phyloP scores from a whole-genome alignment of 1,140 invertebrate genomes.

The Drosophila azteca region DNA sequence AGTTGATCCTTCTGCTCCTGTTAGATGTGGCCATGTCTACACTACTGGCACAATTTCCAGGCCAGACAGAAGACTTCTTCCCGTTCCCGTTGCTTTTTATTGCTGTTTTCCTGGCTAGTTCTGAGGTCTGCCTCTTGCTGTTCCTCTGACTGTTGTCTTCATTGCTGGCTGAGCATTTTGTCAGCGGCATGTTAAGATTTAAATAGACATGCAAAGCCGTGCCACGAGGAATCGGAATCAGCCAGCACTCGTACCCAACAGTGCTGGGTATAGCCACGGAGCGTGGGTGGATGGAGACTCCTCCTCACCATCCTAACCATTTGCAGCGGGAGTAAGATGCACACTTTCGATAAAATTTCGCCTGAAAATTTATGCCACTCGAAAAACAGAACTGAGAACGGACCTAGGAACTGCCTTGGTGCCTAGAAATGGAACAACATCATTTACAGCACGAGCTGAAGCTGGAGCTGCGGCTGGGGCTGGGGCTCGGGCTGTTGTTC shows the following conservation, averaged over 20 bases:
- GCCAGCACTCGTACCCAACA: background rate
- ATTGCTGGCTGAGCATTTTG: constrained; percentile 75
- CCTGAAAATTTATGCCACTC: constrained; percentile 64
- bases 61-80: constrained; percentile 33
- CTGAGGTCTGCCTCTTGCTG: constrained; percentile 29
- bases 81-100: constrained; percentile 44
- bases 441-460: constrained; percentile 72
- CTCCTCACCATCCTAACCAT: constrained; percentile 37
- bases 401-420: constrained; percentile 28
- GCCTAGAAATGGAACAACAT: constrained; percentile 64
- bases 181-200: constrained; percentile 77
- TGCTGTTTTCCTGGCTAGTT: constrained; percentile 17
- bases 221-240: constrained; percentile 22
- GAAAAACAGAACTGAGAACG: constrained; percentile 13
- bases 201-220: constrained; percentile 66
- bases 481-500: background rate
- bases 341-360: constrained; percentile 75
- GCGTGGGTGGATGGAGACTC: constrained; percentile 30
- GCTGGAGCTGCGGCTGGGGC: constrained; percentile 2
- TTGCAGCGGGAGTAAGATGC: constrained; percentile 67
- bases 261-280: constrained; percentile 6
- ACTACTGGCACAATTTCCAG: constrained; percentile 76
- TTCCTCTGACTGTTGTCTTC: constrained; percentile 48
- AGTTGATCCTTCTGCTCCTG: constrained; percentile 79
- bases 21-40: constrained; percentile 65